Base-by-base conservation (phyloP, 2,888 invertebrate genomes). In the Clostera curtula region DNA sequence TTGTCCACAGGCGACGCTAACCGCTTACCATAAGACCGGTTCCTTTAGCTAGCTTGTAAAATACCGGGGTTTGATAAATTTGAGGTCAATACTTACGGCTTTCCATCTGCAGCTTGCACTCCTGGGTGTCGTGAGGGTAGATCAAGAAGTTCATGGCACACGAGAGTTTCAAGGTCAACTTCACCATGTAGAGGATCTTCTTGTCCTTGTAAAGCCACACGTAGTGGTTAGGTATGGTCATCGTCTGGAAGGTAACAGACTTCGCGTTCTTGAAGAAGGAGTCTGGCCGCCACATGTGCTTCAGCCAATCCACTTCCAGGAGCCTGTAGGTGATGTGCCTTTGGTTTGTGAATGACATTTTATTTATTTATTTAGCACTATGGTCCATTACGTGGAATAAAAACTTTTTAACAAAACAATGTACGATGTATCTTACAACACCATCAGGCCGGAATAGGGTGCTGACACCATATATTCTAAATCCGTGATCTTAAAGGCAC, bases 61-160 rank as follows among this genome's bases (percentile, higher is more conserved):
- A 6, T 6, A 15, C 4, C 10, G 2, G 11, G 18, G 4, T 23
- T 14, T 7, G 14, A 23, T 7, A 14, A 23, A 6, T 13, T 9
- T 23, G 9, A 17, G 25, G 19, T 3, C 22, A 11, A 3, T 43
- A 91, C 96, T 93, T 77, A 96, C 96, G 84, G 67, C 96, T 96
- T 70, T 96, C 96, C 93, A 96, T 95, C 79, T 96, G 95, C 37
- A 96, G 85, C 74, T 95, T 94, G 65, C 96, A 97, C 67, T 94
- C 94, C 74, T 97, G 96, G 0, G 95, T 95, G 59, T 96, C 96
- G 58, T 96, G 96, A 0, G 96, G 96, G 71, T 96, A 97, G 57
- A 95, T 93, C 56, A 94, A 89, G 67, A 96, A 95, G 72, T 96
- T 95, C 96, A 97, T 97, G 1, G 95, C 95, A 57, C 96, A 97